Conservation (phyloP, 2,797 vertebrate species). For the Acanthis flammea region DNA sequence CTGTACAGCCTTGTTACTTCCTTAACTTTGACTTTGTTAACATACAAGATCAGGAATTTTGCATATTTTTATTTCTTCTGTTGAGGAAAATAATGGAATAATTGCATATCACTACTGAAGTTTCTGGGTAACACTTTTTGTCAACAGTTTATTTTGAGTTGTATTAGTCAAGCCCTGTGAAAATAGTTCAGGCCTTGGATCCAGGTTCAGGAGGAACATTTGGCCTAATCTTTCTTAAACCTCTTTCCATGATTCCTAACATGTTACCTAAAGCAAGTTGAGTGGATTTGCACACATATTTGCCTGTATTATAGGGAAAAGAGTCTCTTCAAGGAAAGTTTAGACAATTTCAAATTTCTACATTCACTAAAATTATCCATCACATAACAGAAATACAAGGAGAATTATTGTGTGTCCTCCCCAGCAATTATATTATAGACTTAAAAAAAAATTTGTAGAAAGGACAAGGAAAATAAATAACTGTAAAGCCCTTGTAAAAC, state of each 20-base stretch:
- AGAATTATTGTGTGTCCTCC: background rate
- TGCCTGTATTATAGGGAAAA: background rate
- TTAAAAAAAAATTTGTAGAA: background rate
- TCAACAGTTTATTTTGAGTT: background rate
- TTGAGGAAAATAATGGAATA: background rate
- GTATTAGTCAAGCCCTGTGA: background rate
- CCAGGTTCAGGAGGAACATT: background rate
- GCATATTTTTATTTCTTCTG: background rate
- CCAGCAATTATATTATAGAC: background rate
- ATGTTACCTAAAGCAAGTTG: background rate
- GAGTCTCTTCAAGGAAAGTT: background rate
- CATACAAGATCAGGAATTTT: background rate
- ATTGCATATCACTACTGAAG: background rate
- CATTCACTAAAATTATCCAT: background rate
- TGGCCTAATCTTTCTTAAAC: background rate
- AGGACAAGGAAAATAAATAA: background rate
- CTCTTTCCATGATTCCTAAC: background rate
- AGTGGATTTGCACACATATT: background rate
- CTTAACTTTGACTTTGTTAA: background rate
- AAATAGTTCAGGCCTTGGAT: background rate
- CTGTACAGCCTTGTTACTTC: background rate
- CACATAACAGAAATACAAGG: background rate
- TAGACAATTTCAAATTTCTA: background rate
- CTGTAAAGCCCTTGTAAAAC: background rate
- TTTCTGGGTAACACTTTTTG: background rate